Evolutionary conservation across 1,140 invertebrate genomes (phyloP).

Genomic region (Drosophila asahinai): DNA sequence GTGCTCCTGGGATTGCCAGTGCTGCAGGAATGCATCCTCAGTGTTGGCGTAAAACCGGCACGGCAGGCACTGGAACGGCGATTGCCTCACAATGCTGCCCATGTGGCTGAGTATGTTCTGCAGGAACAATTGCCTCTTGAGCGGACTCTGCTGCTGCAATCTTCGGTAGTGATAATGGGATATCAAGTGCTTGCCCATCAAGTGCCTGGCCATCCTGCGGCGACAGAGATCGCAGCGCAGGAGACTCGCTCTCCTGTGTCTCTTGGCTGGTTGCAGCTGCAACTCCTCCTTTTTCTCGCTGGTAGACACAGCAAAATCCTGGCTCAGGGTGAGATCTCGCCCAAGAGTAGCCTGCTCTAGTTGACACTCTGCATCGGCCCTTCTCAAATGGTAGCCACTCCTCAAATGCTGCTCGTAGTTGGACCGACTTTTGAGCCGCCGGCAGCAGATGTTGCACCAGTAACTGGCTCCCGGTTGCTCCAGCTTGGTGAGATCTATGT

Average conservation of each 20-base stretch:
- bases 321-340: constrained; percentile 33
- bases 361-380: constrained; percentile 89
- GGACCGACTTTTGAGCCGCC: constrained; percentile 89
- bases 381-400: constrained; percentile 90
- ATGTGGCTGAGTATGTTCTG: constrained; percentile 91
- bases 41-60: constrained; percentile 95
- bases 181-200: constrained; percentile 93
- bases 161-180: constrained; percentile 93
- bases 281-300: not conserved
- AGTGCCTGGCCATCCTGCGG: constrained; percentile 88
- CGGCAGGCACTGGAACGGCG: constrained; percentile 92
- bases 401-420: constrained; percentile 91
- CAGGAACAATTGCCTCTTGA: constrained; percentile 38
- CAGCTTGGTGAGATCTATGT: constrained; percentile 86
- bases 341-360: constrained; percentile 86
- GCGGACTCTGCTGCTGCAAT: constrained; percentile 85
- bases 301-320: constrained; percentile 34
- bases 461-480: constrained; percentile 85
- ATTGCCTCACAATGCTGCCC: constrained; percentile 90
- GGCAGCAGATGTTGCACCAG: constrained; percentile 92
- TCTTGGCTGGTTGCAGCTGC: constrained; percentile 1
- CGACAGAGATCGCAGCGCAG: constrained; percentile 89
- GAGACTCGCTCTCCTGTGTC: constrained; percentile 86
- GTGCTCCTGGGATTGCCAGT: constrained; percentile 90
- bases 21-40: constrained; percentile 87